phyloP scores from a whole-genome alignment of 2,888 invertebrate species.

The Melanostoma scalare region DNA sequence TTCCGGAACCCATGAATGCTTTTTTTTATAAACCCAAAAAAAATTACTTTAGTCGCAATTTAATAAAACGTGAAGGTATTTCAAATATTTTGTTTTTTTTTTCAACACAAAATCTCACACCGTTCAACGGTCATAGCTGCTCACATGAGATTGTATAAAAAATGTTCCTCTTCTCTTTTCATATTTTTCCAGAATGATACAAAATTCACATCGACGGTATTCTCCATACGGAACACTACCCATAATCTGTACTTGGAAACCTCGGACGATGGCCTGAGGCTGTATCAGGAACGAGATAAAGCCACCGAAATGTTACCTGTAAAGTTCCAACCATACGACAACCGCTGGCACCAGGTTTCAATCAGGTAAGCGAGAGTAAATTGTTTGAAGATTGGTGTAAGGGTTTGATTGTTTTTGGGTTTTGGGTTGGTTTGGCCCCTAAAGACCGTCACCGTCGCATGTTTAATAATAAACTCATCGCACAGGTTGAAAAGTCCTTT shows the following conservation, averaged over 20 bases:
- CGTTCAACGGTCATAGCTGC: neutral
- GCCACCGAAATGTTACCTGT: constrained; percentile 82
- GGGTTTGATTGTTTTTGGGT: neutral
- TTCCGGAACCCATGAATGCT: no score
- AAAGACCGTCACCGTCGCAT: neutral
- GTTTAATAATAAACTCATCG: constrained; percentile 11
- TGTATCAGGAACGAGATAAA: constrained; percentile 81
- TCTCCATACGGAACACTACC: constrained; percentile 80
- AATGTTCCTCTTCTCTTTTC: neutral
- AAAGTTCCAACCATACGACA: constrained; percentile 82
- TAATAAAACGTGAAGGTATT: no score
- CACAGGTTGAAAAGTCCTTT: neutral
- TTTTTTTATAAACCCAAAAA: neutral
- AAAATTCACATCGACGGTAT: constrained; percentile 78
- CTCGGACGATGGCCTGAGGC: constrained; percentile 79
- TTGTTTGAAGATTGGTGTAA: constrained; percentile 6
- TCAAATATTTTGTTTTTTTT: neutral
- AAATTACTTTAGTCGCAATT: no score
- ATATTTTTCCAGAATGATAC: constrained; percentile 73
- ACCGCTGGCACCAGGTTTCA: constrained; percentile 82
- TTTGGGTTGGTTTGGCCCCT: constrained; percentile 27
- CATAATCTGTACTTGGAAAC: constrained; percentile 81
- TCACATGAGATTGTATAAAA: neutral
- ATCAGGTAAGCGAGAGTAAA: constrained; percentile 79
- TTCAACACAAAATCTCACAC: neutral